Evolutionary conservation across 1,140 invertebrate species (phyloP), one percentile per base, ranked within the genome.

Genomic region (Drosophila grimshawi): DNA sequence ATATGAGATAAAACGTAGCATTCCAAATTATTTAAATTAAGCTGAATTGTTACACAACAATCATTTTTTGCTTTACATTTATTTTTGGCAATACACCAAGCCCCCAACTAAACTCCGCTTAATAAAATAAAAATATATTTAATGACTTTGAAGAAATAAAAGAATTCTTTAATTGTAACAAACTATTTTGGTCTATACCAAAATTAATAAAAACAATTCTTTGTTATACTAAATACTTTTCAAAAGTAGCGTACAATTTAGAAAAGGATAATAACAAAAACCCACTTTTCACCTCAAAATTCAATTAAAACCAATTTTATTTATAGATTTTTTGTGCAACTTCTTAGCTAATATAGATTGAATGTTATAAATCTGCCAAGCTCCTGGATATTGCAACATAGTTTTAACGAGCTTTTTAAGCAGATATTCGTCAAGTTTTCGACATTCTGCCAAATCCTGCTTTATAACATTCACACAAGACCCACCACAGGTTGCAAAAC

Each of bases 361-460:
- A 19, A 37, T 5, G 4, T 27, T 11, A 37, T n/a, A 60, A 60
- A 45, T 60, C 43, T 57, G 10, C 4, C 7, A 27, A 39, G 3
- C 33, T 39, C 11, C 39, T 39, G 11, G 53, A 56, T 56, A 56
- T 56, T 56, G 11, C 53, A 49, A 45, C 60, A 62, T 62, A 57
- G 10, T 62, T 49, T 59, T 66, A 11, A 41, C 41, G 30, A 51
- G 29, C 33, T 60, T 45, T 66, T 41, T 35, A 52, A 35, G 59
- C 39, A 61, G 43, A 7, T 11, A 30, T 52, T 45, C 32, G 41
- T 10, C 35, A 41, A 29, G 70, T 60, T 74, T 74, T 69, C 63
- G 46, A 53, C 63, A 73, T 59, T 41, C 70, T 65, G 43, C 46
- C 39, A 69, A 74, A 74, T 74, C 71, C 65, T 69, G 71, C 71